A percentile compares a stretch with the other conserved stretches of the same genome.
Conservation (phyloP, 2,113 vertebrate species). For the Rousettus leschenaultii region DNA sequence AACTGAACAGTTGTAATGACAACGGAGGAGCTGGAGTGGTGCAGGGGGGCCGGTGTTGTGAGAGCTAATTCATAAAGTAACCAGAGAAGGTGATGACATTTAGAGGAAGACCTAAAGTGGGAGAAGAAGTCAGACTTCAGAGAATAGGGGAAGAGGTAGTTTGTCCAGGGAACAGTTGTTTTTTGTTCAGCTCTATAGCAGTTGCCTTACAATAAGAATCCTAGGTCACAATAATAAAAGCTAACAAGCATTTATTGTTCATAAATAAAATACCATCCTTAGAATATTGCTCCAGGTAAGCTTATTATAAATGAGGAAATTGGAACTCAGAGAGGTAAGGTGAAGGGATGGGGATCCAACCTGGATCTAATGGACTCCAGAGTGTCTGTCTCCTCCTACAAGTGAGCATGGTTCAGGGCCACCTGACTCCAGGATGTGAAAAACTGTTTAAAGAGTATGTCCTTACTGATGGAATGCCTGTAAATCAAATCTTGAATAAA, state of each 20-base stretch:
- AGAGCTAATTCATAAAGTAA: neutral
- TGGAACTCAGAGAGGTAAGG: neutral
- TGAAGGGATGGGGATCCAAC: neutral
- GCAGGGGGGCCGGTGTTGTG: neutral
- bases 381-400: accelerated
- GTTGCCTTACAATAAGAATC: neutral
- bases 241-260: neutral
- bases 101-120: neutral
- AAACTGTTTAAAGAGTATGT: neutral
- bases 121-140: neutral
- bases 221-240: neutral
- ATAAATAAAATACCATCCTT: neutral
- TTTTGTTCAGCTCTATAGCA: neutral
- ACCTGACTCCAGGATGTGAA: neutral
- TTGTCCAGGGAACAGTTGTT: neutral
- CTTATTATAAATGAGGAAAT: neutral
- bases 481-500: neutral
- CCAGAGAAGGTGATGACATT: neutral
- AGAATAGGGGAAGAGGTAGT: neutral
- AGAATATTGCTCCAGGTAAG: neutral
- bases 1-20: neutral
- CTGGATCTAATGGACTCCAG: neutral
- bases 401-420: neutral
- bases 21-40: neutral
- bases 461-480: neutral